Conservation (phyloP, 2,888 invertebrate species). For the Schizotus pectinicornis region DNA sequence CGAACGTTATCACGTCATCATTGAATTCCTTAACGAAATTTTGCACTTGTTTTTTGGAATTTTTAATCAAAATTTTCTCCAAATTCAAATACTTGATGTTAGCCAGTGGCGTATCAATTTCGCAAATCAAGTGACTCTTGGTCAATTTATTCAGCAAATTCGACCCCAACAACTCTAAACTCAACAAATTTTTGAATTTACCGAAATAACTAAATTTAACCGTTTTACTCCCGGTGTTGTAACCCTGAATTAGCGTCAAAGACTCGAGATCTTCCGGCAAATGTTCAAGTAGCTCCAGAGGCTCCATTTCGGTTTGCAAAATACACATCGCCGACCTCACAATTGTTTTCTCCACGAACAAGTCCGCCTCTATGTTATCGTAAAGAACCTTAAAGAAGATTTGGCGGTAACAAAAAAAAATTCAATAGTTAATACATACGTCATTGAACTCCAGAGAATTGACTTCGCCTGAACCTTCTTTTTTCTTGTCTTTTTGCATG, state of each 20-base stretch:
- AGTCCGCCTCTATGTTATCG: conserved; percentile 54
- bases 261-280: conserved; percentile 62
- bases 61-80: conserved; percentile 56
- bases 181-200: conserved; percentile 61
- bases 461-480: conserved; percentile 37
- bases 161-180: conserved; percentile 67
- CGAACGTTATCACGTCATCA: conserved; percentile 52
- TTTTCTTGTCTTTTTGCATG: conserved; percentile 55
- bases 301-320: conserved; percentile 59
- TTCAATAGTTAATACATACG: conserved; percentile 50
- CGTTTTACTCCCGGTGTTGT: conserved; percentile 59
- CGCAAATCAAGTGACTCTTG: conserved; percentile 55
- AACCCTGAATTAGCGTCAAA: conserved; percentile 65
- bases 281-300: conserved; percentile 54
- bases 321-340: conserved; percentile 64
- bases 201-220: conserved; percentile 59
- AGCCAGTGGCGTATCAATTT: conserved; percentile 60
- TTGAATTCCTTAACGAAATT: conserved; percentile 57
- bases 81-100: conserved; percentile 62
- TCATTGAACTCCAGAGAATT: conserved; percentile 53
- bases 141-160: conserved; percentile 48
- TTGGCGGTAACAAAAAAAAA: too few relatives aligned
- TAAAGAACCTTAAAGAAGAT: conserved; percentile 57
- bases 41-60: conserved; percentile 52
- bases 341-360: conserved; percentile 55